Base-by-base conservation (phyloP, 2,888 invertebrate genomes). In the Margaritifera margaritifera region DNA sequence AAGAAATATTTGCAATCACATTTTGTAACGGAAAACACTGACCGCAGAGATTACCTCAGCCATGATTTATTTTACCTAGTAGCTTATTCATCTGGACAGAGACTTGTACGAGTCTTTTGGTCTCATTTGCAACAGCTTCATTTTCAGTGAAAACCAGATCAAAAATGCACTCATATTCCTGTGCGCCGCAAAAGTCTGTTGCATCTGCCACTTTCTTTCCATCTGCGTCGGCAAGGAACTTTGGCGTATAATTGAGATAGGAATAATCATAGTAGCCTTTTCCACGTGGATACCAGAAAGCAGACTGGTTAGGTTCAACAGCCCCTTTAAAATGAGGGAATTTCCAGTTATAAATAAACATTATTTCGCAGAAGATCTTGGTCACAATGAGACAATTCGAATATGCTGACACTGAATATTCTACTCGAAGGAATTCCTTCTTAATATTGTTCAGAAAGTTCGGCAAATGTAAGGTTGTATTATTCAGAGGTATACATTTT, bases 81-180 rank as follows among this genome's bases (percentile, higher is more conserved):
- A n/a, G 27, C 3, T 58, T 58, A 31, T 53, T 31, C 8, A 22
- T 59, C 31, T 65, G 51, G 11, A 53, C 65, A 53, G 27, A 65
- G 59, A 24, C 11, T n/a, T 6, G 20, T 59, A 59, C 50, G 18
- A 50, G 51, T 18, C 25, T 20, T 25, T 65, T 58, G 8, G 65
- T 27, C 15, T 59, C 20, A 11, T 18, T 20, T 19, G 65, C 65
- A n/a, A 59, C 31, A 31, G 31, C 31, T 31, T 31, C 31, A 8
- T 31, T 31, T 6, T 31, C 31, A 6, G 31, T 31, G 8, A 65
- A 65, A 51, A 65, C 65, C 19, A 57, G 31, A 51, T 65, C 65
- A 65, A 65, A 65, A 1, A 65, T 59, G 53, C 65, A 65, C 18
- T 65, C 51, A 2, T 53, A 20, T 18, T 65, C 53, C 11, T 53